Base-by-base conservation (phyloP, 35 echinoderm and acorn worm species). In the Heliocidaris tuberculata region DNA sequence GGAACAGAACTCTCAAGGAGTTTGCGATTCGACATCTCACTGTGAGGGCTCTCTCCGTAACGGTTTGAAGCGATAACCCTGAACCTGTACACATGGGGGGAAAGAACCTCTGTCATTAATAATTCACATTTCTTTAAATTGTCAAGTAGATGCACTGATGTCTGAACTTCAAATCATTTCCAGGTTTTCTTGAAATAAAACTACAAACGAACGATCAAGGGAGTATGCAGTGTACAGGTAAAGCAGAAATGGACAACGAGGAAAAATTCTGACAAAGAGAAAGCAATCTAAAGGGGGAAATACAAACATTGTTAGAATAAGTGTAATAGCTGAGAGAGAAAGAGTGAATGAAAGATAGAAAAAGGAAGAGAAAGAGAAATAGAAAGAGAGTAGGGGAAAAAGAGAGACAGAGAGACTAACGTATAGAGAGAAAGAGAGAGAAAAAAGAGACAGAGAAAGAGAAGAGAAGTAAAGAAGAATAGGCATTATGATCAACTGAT, bases 11-110 rank as follows among this genome's bases (percentile, higher is more conserved):
- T 86, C 9, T 90, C 60, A 15, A 99, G 71, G 13, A 97, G 60
- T 59, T 97, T 97, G 17, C 98, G 94, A 88, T 99, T 92, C 1
- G 98, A 99, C 94, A 97, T 86, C 48, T 95, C 95, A 60, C 98
- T 97, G 31, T 94, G 78, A 8, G 54, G 48, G 48, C 96, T 95
- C 48, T 94, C 90, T 24, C 96, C 96, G 24, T 96, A 88, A 2
- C 48, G 49, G 94, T 97, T 97, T 16, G 85, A 90, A 10, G 98
- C 98, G 2, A 95, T 94, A 9, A 97, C 94, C 10, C 94, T 49
- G 92, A 99, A 99, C 24, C 98, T 93, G 90, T 95, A 78, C 0
- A 27, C 15, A 70, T 24, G 11, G 16, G 7, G 60, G 24, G 0
- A 70, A 21, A 70, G 11, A 5, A 70, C 2, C 5, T 24, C 27